Conservation (phyloP, 2,888 invertebrate genomes). For the Papilio gigon region DNA sequence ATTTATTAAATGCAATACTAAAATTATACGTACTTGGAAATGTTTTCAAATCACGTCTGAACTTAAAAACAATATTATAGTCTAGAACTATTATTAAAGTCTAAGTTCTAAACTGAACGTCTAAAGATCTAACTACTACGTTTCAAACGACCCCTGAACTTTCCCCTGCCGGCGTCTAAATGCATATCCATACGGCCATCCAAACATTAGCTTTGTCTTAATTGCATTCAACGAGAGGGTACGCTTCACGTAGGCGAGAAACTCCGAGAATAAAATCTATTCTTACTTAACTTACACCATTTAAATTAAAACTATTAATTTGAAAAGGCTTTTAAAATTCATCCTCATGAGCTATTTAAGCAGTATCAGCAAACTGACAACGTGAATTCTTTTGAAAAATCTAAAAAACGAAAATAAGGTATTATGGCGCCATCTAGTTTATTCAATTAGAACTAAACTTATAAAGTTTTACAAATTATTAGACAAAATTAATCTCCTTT, state of each 20-base stretch:
- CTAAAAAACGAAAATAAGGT: not conserved
- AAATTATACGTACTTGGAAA: no score
- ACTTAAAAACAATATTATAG: no score
- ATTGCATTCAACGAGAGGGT: slow-evolving; percentile 14
- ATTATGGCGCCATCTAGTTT: not conserved
- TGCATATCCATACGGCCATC: slow-evolving; percentile 8
- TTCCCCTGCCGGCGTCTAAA: slow-evolving; percentile 15
- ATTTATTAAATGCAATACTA: no score
- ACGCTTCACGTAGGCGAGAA: not conserved
- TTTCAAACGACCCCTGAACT: slow-evolving; percentile 19
- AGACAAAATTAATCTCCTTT: no score
- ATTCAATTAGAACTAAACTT: not conserved
- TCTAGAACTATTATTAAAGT: not conserved
- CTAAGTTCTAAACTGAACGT: slow-evolving; percentile 7
- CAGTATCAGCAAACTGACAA: not conserved
- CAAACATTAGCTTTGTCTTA: slow-evolving; percentile 31
- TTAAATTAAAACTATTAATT: not conserved
- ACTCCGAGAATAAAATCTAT: not conserved
- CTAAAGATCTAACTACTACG: slow-evolving; percentile 7
- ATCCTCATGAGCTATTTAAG: not conserved
- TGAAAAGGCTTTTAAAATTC: not conserved
- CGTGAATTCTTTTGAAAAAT: not conserved
- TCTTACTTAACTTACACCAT: not conserved
- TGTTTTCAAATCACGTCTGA: no score
- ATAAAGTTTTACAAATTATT: no score